A percentile compares a stretch with the other conserved stretches of the same genome.
phyloP scores from a whole-genome alignment of 2,113 vertebrate genomes.

The Ceuthmochares aereus region DNA sequence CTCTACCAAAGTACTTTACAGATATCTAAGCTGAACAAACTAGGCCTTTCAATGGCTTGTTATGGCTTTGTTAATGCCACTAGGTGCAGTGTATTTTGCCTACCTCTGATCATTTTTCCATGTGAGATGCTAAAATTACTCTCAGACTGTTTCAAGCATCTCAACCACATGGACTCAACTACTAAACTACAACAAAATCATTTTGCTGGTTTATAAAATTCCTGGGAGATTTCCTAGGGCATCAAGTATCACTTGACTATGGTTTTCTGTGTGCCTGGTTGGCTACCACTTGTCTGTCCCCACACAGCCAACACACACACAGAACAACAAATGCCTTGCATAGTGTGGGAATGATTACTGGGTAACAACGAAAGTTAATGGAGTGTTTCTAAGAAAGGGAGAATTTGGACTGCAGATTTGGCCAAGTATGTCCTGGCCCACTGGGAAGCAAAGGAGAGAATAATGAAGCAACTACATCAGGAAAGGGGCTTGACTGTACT shows the following conservation, averaged over 20 bases:
- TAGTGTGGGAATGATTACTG: background rate
- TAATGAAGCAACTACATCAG: background rate
- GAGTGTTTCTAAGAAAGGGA: background rate
- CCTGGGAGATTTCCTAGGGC: background rate
- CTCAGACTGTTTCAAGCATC: background rate
- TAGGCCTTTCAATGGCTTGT: background rate
- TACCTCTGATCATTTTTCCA: background rate
- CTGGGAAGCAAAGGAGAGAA: background rate
- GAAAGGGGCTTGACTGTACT: background rate
- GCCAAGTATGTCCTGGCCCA: accelerated
- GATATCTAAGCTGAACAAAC: background rate
- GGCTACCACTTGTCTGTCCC: background rate
- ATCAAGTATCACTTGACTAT: background rate
- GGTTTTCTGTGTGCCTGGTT: background rate
- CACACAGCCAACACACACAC: background rate
- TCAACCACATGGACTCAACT: background rate
- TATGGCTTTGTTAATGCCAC: background rate
- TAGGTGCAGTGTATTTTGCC: background rate
- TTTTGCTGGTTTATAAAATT: background rate
- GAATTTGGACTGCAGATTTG: background rate
- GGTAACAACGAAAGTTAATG: background rate
- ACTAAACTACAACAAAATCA: background rate
- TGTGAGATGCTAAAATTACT: background rate
- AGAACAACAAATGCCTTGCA: background rate
- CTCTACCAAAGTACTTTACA: background rate